Evolutionary conservation across 92 coral and sea anemone species (phyloP).

Genomic region (Palythoa grandiflora): DNA sequence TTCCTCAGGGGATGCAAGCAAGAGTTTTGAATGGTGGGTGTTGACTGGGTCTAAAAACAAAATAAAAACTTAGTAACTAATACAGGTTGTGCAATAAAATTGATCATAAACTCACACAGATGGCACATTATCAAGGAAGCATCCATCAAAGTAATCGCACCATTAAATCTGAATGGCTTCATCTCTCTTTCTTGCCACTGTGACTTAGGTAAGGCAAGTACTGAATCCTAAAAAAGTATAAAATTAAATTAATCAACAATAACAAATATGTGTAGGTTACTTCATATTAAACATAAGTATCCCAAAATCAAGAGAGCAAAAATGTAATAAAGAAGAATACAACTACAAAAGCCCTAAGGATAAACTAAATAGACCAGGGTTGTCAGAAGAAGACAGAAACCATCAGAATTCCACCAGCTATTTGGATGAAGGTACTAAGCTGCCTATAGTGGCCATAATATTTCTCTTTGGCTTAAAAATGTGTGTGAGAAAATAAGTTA

Average conservation of each 20-base stretch:
- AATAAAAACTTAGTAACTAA: not conserved
- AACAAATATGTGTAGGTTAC: not conserved
- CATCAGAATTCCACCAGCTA: too few relatives aligned
- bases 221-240: slow-evolving; percentile 66
- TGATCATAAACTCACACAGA: not conserved
- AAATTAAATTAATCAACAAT: not conserved
- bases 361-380: too few relatives aligned
- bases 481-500: too few relatives aligned
- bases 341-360: too few relatives aligned
- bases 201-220: slow-evolving; percentile 82
- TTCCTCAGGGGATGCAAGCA: slow-evolving; percentile 87
- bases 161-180: slow-evolving; percentile 79
- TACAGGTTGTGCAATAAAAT: too few relatives aligned
- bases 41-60: slow-evolving; percentile 72
- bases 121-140: not conserved
- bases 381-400: too few relatives aligned
- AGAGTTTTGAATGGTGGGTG: slow-evolving; percentile 85
- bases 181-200: slow-evolving; percentile 89
- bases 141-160: slow-evolving; percentile 25
- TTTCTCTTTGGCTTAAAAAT: too few relatives aligned
- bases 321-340: too few relatives aligned
- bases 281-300: not conserved
- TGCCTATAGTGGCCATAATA: too few relatives aligned
- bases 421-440: too few relatives aligned
- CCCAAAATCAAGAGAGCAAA: too few relatives aligned